Evolutionary conservation across 2,113 vertebrate species (phyloP).

Genomic region (Trogon surrucura): DNA sequence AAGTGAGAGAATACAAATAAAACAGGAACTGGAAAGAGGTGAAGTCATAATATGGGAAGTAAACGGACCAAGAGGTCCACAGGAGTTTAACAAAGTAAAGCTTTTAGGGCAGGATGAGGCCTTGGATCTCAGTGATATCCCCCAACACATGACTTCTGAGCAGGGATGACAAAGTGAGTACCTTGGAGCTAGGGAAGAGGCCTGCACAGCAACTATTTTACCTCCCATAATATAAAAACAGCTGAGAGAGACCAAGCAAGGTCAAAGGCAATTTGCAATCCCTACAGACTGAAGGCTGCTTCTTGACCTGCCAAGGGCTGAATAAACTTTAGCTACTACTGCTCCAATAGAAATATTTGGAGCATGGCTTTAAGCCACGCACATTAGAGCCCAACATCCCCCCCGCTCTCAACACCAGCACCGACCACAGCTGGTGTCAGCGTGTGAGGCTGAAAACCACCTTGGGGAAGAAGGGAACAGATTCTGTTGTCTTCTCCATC

Average conservation of each 20-base stretch:
- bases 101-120: background rate
- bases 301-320: background rate
- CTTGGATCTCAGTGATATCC: background rate
- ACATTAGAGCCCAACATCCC: accelerated
- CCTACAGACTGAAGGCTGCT: background rate
- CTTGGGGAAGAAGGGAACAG: background rate
- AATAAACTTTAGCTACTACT: background rate
- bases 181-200: background rate
- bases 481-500: background rate
- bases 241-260: background rate
- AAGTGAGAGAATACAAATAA: background rate
- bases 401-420: background rate
- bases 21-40: background rate
- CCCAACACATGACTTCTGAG: background rate
- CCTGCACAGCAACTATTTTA: background rate
- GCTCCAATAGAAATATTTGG: background rate
- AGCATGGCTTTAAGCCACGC: background rate
- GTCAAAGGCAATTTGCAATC: background rate
- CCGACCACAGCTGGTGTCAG: background rate
- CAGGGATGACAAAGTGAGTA: background rate
- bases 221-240: background rate
- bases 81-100: background rate
- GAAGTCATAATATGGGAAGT: background rate
- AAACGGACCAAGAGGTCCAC: background rate
- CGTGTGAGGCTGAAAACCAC: accelerated